These are phyloP conservation scores for Thamnaconus septentrionalis DNA, from an alignment of 2,113 vertebrate genomes.

Conservation along the genomic window DNA sequence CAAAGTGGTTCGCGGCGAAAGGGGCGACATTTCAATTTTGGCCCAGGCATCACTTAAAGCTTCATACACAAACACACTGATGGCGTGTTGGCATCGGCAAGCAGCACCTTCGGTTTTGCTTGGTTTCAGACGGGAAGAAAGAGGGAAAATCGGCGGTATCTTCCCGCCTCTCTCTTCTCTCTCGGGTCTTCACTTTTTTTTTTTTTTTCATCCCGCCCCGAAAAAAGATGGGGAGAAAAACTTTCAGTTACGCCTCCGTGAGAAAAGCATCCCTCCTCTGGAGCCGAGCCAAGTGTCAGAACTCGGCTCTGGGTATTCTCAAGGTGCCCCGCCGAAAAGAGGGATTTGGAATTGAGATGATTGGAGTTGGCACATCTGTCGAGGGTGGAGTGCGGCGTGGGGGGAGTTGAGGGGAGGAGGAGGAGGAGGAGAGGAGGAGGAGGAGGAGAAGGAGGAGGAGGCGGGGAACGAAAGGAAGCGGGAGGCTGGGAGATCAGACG, in stretches of 20 bases:
- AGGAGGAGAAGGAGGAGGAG: not conserved
- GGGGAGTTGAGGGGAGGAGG: not conserved
- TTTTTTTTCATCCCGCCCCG: not conserved
- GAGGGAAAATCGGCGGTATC: not conserved
- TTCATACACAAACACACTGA: too few species aligned
- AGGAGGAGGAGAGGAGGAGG: too few species aligned
- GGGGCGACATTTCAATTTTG: too few species aligned
- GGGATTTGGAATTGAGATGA: conserved; percentile 68
- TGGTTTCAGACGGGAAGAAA: too few species aligned
- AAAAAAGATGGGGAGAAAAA: conserved; percentile 6
- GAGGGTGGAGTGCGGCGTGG: conserved; percentile 12
- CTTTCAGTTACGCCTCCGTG: conserved; percentile 55
- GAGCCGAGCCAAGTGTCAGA: conserved; percentile 62
- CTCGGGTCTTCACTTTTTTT: not conserved
- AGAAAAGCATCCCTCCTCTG: conserved; percentile 52
- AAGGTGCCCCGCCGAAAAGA: conserved; percentile 63
- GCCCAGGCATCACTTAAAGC: too few species aligned
- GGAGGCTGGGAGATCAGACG: conserved; percentile 21
- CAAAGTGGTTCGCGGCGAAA: too few species aligned
- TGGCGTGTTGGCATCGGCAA: too few species aligned
- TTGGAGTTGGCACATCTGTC: conserved; percentile 63
- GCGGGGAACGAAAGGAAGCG: conserved; percentile 5
- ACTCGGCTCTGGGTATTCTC: conserved; percentile 67
- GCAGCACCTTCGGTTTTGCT: too few species aligned
- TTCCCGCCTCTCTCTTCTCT: conserved; percentile 1